Evolutionary conservation across 2,888 invertebrate genomes (phyloP).

Genomic region (Ochlodes sylvanus): DNA sequence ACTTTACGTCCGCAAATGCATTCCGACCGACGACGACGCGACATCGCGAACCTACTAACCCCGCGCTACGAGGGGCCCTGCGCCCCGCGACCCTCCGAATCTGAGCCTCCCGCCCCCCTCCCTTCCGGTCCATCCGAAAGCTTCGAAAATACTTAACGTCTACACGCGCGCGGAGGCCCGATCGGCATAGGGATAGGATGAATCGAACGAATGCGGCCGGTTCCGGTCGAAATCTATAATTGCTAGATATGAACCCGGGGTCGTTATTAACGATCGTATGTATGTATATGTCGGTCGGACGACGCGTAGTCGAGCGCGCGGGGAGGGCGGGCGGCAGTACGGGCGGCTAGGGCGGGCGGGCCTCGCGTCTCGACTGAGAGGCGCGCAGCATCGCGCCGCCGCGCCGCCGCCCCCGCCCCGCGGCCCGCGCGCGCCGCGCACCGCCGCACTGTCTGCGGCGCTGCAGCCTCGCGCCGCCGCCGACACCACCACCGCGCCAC

Average conservation of each 20-base stretch:
- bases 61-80: conserved; percentile 81
- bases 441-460: conserved; percentile 75
- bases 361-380: conserved; percentile 88
- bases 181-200: conserved; percentile 44
- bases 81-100: conserved; percentile 81
- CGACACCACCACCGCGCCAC: conserved; percentile 48
- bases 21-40: conserved; percentile 83
- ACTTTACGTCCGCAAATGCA: conserved; percentile 84
- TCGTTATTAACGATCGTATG: conserved; percentile 62
- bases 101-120: conserved; percentile 69
- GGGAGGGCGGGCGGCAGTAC: conserved; percentile 74
- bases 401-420: conserved; percentile 78
- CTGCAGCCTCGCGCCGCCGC: conserved; percentile 71
- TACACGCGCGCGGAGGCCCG: conserved; percentile 70
- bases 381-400: conserved; percentile 87
- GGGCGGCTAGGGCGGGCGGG: conserved; percentile 85
- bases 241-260: conserved; percentile 51
- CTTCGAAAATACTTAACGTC: conserved; percentile 80
- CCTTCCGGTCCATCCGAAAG: conserved; percentile 80
- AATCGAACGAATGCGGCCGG: conserved; percentile 37
- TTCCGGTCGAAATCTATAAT: conserved; percentile 43
- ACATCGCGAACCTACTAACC: conserved; percentile 84
- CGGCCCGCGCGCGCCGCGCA: conserved; percentile 69
- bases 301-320: conserved; percentile 69
- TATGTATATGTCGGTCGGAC: conserved; percentile 50